Base-by-base conservation (phyloP, 2,888 invertebrate species). In the Athetis lepigone region DNA sequence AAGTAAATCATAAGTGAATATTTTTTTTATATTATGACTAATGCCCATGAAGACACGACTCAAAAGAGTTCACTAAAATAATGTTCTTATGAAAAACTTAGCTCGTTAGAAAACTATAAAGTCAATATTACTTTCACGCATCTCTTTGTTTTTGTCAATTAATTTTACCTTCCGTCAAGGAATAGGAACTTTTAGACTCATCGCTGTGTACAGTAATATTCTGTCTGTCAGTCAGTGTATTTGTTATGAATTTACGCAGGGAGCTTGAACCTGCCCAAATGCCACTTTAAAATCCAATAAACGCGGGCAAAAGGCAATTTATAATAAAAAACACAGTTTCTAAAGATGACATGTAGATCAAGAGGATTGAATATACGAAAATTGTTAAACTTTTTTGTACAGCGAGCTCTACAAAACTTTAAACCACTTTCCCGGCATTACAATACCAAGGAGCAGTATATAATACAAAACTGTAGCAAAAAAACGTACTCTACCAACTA, bases 401-500 rank as follows among this genome's bases (percentile, higher is more conserved):
- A 7, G 8, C 13, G 1, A 39, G 13, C n/a, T 46, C 8, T 19
- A 19, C n/a, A 40, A 2, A n/a, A n/a, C n/a, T n/a, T n/a, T n/a
- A 13, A 33, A 13, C 13, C n/a, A 33, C 29, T n/a, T n/a, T 16
- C 8, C 13, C 13, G 36, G 19, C 8, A 2, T n/a, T 2, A 0
- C 3, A n/a, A 25, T 19, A 42, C 29, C 8, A 23, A 39, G 5
- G n/a, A 23, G 18, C 4, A 2, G 13, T 40, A 37, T 40, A 37
- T 45, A 18, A 39, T 23, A 60, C 18, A 61, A 43, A 66, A 66
- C 52, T 75, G 21, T 54, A 54, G 33, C 46, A 75, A 66, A 66
- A 37, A 59, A 56, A 54, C 23, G 21, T 62, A 47, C 56, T 29
- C 51, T 58, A 52, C 37, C 52, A 69, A 51, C 49, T 75, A 75